Percentiles rank a stretch among this genome's conserved stretches.
Evolutionary conservation across 2,797 vertebrate species (phyloP).

Genomic region (Poeciliopsis turneri): DNA sequence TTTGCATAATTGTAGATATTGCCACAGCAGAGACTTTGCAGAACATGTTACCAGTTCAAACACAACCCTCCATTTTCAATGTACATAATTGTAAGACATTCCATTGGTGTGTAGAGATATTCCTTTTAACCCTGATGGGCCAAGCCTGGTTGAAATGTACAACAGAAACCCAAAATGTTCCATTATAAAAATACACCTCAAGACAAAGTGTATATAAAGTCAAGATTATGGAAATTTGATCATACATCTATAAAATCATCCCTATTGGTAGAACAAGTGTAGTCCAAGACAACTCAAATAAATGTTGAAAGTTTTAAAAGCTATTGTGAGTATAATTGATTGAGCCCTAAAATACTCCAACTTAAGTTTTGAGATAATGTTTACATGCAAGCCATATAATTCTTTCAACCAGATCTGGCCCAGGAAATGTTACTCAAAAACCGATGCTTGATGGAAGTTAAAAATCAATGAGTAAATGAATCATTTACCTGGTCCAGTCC

Average conservation of each 20-base stretch:
- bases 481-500: constrained; percentile 11
- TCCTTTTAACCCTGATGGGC: neutral
- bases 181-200: neutral
- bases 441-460: neutral
- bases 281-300: neutral
- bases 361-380: neutral
- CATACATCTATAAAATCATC: neutral
- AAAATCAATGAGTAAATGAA: neutral
- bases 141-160: constrained; percentile 4
- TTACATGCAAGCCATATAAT: neutral
- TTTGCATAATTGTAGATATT: constrained; percentile 62
- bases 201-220: neutral
- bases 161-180: neutral
- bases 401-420: constrained; percentile 5
- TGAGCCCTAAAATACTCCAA: constrained; percentile 1
- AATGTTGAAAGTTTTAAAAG: neutral
- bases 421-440: neutral
- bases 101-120: neutral
- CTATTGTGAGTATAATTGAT: neutral
- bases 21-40: constrained; percentile 1
- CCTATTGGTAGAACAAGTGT: neutral
- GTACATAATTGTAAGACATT: neutral
- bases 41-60: constrained; percentile 7
- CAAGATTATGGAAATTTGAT: neutral
- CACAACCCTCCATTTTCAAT: neutral